These are phyloP conservation scores for Chirona hameri DNA, from an alignment of 2,888 invertebrate genomes.

Conservation along the genomic window DNA sequence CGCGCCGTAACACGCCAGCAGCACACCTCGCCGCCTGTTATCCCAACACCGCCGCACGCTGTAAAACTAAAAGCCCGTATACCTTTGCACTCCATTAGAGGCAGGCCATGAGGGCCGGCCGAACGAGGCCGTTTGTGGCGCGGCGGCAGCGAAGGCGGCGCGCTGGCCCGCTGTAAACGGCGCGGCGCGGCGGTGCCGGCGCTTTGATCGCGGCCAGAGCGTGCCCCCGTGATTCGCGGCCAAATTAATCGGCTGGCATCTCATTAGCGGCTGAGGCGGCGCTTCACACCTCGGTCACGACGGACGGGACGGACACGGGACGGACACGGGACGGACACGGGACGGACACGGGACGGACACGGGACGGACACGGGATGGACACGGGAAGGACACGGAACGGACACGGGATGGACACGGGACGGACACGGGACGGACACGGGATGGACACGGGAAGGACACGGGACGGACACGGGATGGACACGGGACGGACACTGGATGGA, in stretches of 20 bases:
- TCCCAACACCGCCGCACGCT: background rate
- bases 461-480: too few relatives aligned
- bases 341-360: too few relatives aligned
- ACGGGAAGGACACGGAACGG: too few relatives aligned
- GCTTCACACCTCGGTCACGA: constrained; percentile 7
- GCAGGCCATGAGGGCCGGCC: background rate
- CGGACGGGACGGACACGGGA: background rate
- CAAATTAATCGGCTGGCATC: constrained; percentile 1
- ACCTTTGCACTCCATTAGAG: constrained; percentile 8
- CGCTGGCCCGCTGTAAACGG: too few relatives aligned
- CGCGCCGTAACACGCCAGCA: background rate
- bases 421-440: too few relatives aligned
- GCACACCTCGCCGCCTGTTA: background rate
- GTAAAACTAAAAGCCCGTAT: constrained; percentile 24
- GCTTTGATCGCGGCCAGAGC: background rate
- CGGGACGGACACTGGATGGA: too few relatives aligned
- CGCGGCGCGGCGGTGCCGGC: background rate
- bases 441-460: too few relatives aligned
- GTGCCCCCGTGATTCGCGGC: background rate
- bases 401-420: too few relatives aligned
- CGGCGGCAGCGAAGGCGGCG: background rate
- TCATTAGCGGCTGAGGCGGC: background rate
- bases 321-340: too few relatives aligned
- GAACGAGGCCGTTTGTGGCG: background rate
- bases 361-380: too few relatives aligned